Base-by-base conservation (phyloP, 2,888 invertebrate genomes). In the Eubasilissa splendida region DNA sequence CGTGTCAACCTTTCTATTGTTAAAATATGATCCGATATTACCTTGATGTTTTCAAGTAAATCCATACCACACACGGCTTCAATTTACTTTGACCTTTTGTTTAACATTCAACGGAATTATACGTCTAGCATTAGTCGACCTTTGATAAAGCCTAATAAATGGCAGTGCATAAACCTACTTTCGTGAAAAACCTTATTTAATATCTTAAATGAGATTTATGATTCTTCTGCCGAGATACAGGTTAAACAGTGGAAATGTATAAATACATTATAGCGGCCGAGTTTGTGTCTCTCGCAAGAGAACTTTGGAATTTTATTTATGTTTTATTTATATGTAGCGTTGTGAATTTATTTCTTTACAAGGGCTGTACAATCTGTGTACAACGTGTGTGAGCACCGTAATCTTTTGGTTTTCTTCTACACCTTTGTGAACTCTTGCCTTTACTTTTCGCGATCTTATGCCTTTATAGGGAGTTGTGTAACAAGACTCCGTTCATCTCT, bases 161-260 rank as follows among this genome's bases (percentile, higher is more conserved):
- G 54, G 22, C 14, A 42, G 14, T 42, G n/a, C 10, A 14, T 8
- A 14, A n/a, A 14, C n/a, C 50, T 42, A 65, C 63, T 12, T 68
- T 50, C 52, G 50, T 14, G 66, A 68, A 68, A 50, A 68, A 68
- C 42, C 66, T 68, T 68, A 68, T 68, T 68, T 42, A 68, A 68
- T 68, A 68, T 68, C 66, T 68, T 68, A 50, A 68, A 68, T 50
- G 50, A 68, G 66, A 68, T 68, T 68, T 68, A 68, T 68, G 66
- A 14, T 68, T 50, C 14, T 68, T 68, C 50, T 33, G 50, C n/a
- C 50, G 0, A 9, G 66, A 52, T 50, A 31, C 22, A 14, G 50
- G 11, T 68, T 68, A 12, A 50, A 68, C 50, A 68, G 50, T 14
- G 66, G 66, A 68, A 68, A 68, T 68, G 14, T 68, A 68, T 42